A percentile compares a stretch with the other conserved stretches of the same genome.
These are phyloP conservation scores for Miniopterus natalensis DNA, from an alignment of 2,113 vertebrate species.

Conservation along the genomic window DNA sequence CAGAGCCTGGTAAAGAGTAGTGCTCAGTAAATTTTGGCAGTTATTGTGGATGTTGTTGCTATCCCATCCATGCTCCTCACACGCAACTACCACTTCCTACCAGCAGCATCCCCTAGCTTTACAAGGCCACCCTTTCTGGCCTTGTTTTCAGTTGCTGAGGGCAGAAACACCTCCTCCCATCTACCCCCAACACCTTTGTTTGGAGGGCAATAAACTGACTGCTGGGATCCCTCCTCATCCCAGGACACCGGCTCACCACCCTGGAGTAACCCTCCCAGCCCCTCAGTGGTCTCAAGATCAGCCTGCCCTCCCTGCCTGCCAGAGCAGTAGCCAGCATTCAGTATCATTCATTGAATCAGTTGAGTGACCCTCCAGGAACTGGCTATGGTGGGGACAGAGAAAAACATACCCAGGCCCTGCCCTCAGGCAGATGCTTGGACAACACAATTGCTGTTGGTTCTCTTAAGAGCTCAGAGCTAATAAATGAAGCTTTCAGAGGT, in stretches of 20 bases:
- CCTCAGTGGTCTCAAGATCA: not conserved
- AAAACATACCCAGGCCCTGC: not conserved
- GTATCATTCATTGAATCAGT: not conserved
- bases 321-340: not conserved
- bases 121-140: not conserved
- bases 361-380: not conserved
- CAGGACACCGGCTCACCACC: not conserved
- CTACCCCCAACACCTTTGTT: not conserved
- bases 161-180: not conserved
- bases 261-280: not conserved
- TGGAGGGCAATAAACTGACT: not conserved
- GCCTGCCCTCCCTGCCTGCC: not conserved
- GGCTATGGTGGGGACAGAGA: not conserved
- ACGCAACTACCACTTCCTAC: not conserved
- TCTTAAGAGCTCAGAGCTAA: not conserved
- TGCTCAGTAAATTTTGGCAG: not conserved
- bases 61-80: not conserved
- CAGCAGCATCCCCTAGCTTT: not conserved
- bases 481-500: conserved; percentile 50
- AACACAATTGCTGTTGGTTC: not conserved
- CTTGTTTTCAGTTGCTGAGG: conserved; percentile 13
- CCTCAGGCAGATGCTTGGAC: not conserved
- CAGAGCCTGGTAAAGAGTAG: not conserved
- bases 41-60: not conserved
- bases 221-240: not conserved